Conservation (phyloP, 2,113 vertebrate genomes). For the Clarias batrachus region DNA sequence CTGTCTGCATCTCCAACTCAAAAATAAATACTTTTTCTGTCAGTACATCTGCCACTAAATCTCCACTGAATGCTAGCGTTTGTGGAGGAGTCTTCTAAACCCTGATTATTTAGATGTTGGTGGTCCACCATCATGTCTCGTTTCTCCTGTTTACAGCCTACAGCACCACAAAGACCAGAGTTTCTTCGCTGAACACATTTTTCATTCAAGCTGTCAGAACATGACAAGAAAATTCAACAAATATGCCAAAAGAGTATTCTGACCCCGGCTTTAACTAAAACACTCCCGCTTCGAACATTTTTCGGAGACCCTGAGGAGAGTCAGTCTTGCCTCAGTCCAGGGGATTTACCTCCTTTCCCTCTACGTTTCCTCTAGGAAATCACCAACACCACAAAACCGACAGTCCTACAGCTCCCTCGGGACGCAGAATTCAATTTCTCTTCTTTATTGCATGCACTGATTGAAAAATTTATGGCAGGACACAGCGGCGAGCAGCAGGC, state of each 20-base stretch:
- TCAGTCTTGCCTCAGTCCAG: conserved; percentile 8
- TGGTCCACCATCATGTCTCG: conserved; percentile 3
- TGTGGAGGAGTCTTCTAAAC: background rate
- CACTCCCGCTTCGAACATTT: conserved; percentile 1
- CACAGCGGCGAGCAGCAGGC: background rate
- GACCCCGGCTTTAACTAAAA: conserved; percentile 7
- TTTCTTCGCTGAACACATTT: background rate
- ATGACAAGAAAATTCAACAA: background rate
- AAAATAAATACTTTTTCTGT: background rate
- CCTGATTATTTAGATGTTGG: conserved; percentile 7
- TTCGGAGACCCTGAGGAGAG: conserved; percentile 4
- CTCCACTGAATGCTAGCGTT: background rate
- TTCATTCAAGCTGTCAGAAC: conserved; percentile 4
- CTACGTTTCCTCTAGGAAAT: conserved; percentile 13
- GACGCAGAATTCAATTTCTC: conserved; percentile 17
- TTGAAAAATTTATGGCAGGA: conserved; percentile 40
- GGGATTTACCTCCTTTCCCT: conserved; percentile 21
- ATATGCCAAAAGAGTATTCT: background rate
- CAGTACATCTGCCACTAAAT: background rate
- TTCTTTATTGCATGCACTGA: conserved; percentile 29
- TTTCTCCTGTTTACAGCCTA: conserved; percentile 14
- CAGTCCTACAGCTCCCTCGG: background rate
- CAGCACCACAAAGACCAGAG: conserved; percentile 8
- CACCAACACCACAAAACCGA: background rate
- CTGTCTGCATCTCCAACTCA: background rate